Evolutionary conservation across 2,888 invertebrate genomes (phyloP), one percentile per base, ranked within the genome.

Genomic region (Sphaerophoria taeniata): DNA sequence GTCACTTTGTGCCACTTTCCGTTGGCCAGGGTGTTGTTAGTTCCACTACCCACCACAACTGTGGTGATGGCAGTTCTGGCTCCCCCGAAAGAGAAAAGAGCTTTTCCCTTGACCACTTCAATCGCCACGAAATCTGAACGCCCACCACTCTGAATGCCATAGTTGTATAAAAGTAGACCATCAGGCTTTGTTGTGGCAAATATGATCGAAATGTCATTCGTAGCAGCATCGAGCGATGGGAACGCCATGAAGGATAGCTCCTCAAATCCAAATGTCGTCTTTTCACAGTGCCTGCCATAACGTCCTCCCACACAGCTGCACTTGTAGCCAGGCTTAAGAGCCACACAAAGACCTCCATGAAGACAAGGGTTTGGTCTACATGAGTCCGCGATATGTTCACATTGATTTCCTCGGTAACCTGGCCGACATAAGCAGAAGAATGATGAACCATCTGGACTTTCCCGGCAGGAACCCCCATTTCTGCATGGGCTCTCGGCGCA

Each of bases 281-380:
- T 95, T 91, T 98, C 98, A 91, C 98, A 99, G 89, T 97, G 97
- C 49, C 96, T 94, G 7, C 98, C 99, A 90, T 98, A 98, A 43
- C 96, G 94, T 11, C 97, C 98, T 88, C 97, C 96, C 0, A 95
- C 95, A 90, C 99, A 99, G 88, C 96, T 96, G 82, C 96, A 96
- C 90, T 94, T 95, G 90, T 97, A 98, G 45, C 97, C 97, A 6
- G 97, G 97, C 90, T 97, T 97, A n/a, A 97, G 93, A 86, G 96
- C 95, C 14, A 97, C 95, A 90, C 98, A 98, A 56, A 96, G 94
- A 39, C 98, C 98, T 34, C 97, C 98, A 90, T 97, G 94, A 84
- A 97, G 93, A 89, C 98, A 98, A n/a, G 98, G 98, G 91, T 98
- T 98, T 0, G 97, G 97, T 80, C 97, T 94, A 90, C 98, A 99